Conservation (phyloP, 2,797 vertebrate genomes). For the Liasis olivaceus region DNA sequence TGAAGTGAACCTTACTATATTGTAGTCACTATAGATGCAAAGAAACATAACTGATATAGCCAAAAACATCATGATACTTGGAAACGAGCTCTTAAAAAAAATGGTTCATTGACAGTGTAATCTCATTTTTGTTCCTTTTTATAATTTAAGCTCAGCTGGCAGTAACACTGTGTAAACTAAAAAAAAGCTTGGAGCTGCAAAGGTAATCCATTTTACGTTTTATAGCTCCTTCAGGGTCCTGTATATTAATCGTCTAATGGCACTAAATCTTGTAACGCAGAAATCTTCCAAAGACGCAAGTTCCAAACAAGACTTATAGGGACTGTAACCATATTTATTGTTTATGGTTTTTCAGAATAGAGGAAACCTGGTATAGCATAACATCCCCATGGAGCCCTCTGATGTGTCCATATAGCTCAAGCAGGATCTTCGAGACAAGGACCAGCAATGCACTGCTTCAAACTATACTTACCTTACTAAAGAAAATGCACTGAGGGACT, state of each 20-base stretch:
- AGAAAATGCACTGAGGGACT: not conserved
- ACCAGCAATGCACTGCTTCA: not conserved
- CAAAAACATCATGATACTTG: not conserved
- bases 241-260: conserved; percentile 61
- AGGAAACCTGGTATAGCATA: not conserved
- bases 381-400: not conserved
- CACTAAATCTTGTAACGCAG: conserved; percentile 65
- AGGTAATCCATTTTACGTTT: conserved; percentile 51
- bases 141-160: conserved; percentile 62
- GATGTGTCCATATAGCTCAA: not conserved
- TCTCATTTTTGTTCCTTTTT: conserved; percentile 48
- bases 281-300: conserved; percentile 45
- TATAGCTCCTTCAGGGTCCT: conserved; percentile 57
- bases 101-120: not conserved
- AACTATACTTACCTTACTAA: not conserved
- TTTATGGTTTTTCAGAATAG: conserved; percentile 16
- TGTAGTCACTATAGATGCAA: not conserved
- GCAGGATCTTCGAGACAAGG: not conserved
- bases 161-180: conserved; percentile 51
- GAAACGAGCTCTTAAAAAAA: not conserved
- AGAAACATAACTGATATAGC: not conserved
- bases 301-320: conserved; percentile 34
- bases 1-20: fast-evolving
- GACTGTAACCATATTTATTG: conserved; percentile 19
- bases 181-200: conserved; percentile 42